Evolutionary conservation across 1,140 invertebrate species (phyloP), one percentile per base, ranked within the genome.

Genomic region (Fopius arisanus): DNA sequence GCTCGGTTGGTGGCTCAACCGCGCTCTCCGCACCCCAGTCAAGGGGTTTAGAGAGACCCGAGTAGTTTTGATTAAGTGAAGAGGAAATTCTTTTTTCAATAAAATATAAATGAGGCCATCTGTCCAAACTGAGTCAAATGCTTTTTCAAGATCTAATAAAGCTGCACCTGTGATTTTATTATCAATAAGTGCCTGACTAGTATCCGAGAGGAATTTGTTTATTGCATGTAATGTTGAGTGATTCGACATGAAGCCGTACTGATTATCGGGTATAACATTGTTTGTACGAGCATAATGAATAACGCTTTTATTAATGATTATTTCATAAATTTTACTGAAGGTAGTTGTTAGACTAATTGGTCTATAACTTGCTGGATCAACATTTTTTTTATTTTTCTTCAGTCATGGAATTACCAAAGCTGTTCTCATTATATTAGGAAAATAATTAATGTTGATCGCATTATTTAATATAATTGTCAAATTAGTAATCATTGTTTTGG

Each of bases 271-370:
- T 2, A 75, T 75, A 4, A 62, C 19, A 4, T 72, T 72, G 10
- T 72, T 71, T n/a, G 33, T 72, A 9, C 2, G 16, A 6, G 2
- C 4, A 21, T 69, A 43, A 51, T n/a, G 2, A 3, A 1, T 54
- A 0, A 77, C 62, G 40, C 12, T 9, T 0, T 69, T 37, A 10
- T 74, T 74, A 2, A 81, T 75, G 12, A 75, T 68, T 23, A 48
- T 73, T 77, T 81, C 78, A 16, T 73, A 77, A 0, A 78, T 16
- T 77, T 86, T 86, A 19, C 77, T 79, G 23, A 68, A 67, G 21
- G 48, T 71, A n/a, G 75, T 68, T 0, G 73, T 72, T 12, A 77
- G 67, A 66, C 77, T 78, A 2, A 83, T 81, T 3, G 80, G 78
- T 31, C 79, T 19, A 37, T 79, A 80, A 31, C 70, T 68, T 5